A percentile compares a stretch with the other conserved stretches of the same genome.
phyloP scores from a whole-genome alignment of 1,140 invertebrate species.

The Neodiprion lecontei region DNA sequence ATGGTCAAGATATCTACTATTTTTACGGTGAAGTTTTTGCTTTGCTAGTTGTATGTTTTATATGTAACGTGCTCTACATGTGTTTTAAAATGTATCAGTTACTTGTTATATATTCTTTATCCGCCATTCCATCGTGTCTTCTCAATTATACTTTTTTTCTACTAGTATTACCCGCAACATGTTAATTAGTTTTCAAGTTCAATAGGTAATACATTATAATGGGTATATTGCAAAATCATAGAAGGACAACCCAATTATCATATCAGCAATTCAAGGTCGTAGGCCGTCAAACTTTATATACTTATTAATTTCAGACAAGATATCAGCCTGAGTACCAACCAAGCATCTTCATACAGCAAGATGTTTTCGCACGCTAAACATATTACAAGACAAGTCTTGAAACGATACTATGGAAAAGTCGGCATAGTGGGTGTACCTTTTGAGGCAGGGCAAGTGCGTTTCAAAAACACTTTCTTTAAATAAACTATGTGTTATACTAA shows the following conservation, averaged over 20 bases:
- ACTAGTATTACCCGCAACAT: too few relatives aligned
- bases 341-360: conserved; percentile 7
- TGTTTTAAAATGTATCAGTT: too few relatives aligned
- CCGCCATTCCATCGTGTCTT: too few relatives aligned
- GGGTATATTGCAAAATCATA: conserved; percentile 9
- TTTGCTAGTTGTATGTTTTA: too few relatives aligned
- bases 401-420: conserved; percentile 56
- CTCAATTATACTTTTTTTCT: too few relatives aligned
- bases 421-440: conserved; percentile 79
- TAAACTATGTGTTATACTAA: not conserved
- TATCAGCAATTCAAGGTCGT: conserved; percentile 12
- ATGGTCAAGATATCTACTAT: too few relatives aligned
- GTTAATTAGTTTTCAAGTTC: too few relatives aligned
- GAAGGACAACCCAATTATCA: conserved; percentile 19
- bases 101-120: too few relatives aligned
- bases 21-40: too few relatives aligned
- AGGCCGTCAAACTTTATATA: conserved; percentile 15
- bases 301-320: conserved; percentile 13
- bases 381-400: conserved; percentile 31
- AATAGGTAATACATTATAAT: too few relatives aligned
- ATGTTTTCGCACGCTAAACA: conserved; percentile 38
- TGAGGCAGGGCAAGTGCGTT: conserved; percentile 70
- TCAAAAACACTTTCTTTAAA: not conserved
- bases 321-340: not conserved
- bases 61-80: too few relatives aligned